Base-by-base conservation (phyloP, 2,113 vertebrate species). In the Corvus cornix region DNA sequence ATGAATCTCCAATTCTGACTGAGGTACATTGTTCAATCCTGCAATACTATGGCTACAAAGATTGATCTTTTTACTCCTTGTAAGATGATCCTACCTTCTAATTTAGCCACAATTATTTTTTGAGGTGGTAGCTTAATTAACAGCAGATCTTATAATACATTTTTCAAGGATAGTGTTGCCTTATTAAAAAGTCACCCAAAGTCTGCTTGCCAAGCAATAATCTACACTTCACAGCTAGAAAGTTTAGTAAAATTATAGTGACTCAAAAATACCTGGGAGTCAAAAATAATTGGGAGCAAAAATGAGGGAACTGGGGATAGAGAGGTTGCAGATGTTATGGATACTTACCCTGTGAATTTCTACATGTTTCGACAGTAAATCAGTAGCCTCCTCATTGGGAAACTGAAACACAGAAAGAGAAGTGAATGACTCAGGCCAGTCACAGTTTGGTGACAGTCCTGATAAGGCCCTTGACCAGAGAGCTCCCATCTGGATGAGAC, bases 141-240 rank as follows among this genome's bases (percentile, higher is more conserved):
- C 30, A 87, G 48, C 68, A 64, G 30, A 68, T 49, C 27, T 72
- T 67, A 48, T 19, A 85, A 82, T 49, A 55, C 5, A 68, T 91
- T 92, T 95, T 93, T 95, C 69, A 91, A 95, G 69, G 60, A 64
- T 21, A 89, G 13, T 41, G 20, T 82, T 52, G 20, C 60, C 80
- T 95, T 88, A 89, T 96, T 96, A 95, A 93, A 85, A 94, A 92
- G 48, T 89, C 80, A 92, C 85, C 43, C 68, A 19, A 93, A 89
- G 17, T 84, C 80, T 85, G 21, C 70, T 66, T 35, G 11, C 37
- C 55, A 66, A 51, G 63, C 92, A 76, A 69, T 70, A 86, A 93
- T 80, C 67, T 62, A 35, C 37, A 74, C 26, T 84, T 93, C 72
- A 77, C n/a, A 90, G 88, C 55, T 83, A 86, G 51, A 80, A 85